Base-by-base conservation (phyloP, 2,113 vertebrate genomes). In the Parus major region DNA sequence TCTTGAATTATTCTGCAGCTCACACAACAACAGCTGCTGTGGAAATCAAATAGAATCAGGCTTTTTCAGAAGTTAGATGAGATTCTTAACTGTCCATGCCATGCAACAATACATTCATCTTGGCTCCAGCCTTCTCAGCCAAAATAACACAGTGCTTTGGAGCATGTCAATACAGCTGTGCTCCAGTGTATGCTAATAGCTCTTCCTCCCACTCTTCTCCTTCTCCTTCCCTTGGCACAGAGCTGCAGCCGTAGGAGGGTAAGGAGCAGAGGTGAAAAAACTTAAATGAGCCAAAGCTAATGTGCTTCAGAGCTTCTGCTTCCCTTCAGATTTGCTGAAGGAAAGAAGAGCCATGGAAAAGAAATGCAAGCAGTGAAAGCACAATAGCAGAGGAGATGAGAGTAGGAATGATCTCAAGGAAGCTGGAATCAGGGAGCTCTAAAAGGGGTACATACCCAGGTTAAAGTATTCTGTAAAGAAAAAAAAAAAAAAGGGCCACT, bases 231-330 rank as follows among this genome's bases (percentile, higher is more conserved):
- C 60, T 71, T 81, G 86, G 56, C 60, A 71, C 60, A 71, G 72
- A 93, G 60, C 47, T 82, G n/a, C 59, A 90, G 70, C 68, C 0
- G 63, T 77, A 93, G 91, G 82, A 92, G 55, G 59, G 36, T 29
- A 75, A 91, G 65, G 92, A 84, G 78, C 91, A 95, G 55, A 86
- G 92, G 94, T 94, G 64, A 95, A 83, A 88, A 91, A 77, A 36
- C 47, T 47, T 90, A 82, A 96, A 95, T 91, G 68, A 95, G 64
- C 55, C 84, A 77, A 65, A 92, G 47, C 35, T 95, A 91, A 91
- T 61, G 78, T 63, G 66, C 64, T 90, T 90, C 77, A 79, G 61
- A 91, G 41, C 28, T 91, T 65, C 87, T 80, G 18, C 53, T 72
- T 92, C 83, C 50, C 57, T 77, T 93, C 75, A 80, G 85, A 71